phyloP scores from a whole-genome alignment of 2,797 vertebrate genomes.

The Epinephelus awoara region DNA sequence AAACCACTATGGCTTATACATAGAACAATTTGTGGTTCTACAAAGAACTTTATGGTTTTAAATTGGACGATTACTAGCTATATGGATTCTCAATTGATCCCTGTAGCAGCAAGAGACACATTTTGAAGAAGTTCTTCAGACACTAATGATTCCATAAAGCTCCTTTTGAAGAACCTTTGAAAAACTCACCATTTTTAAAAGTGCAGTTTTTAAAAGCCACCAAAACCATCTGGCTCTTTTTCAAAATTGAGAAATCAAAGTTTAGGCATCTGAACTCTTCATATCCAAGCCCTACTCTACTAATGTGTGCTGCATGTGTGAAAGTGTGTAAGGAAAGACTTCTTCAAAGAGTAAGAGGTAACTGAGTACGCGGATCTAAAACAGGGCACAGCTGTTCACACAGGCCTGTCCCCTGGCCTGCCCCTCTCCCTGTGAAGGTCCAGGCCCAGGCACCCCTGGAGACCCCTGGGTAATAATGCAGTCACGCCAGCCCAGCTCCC shows the following conservation, averaged over 20 bases:
- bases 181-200: conserved; percentile 29
- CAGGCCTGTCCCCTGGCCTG: conserved; percentile 76
- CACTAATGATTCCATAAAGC: conserved; percentile 43
- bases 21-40: conserved; percentile 50
- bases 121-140: conserved; percentile 27
- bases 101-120: conserved; percentile 10
- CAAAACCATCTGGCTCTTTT: conserved; percentile 47
- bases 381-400: conserved; percentile 87
- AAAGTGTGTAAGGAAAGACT: conserved; percentile 84
- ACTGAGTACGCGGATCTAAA: conserved; percentile 83
- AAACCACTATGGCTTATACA: conserved; percentile 47
- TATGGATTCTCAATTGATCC: conserved; percentile 39
- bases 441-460: conserved; percentile 75
- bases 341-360: conserved; percentile 84
- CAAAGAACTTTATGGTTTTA: conserved; percentile 43
- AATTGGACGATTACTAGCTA: conserved; percentile 43
- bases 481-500: conserved; percentile 68
- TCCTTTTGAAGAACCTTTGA: conserved; percentile 27
- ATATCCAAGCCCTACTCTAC: conserved; percentile 61
- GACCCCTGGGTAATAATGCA: conserved; percentile 77
- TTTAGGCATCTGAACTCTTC: conserved; percentile 70
- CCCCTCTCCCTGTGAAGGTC: conserved; percentile 72
- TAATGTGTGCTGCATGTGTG: conserved; percentile 82
- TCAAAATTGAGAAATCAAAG: conserved; percentile 72
- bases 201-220: conserved; percentile 46